Base-by-base conservation (phyloP, 2,797 vertebrate genomes). In the Hypotaenidia okinawae region DNA sequence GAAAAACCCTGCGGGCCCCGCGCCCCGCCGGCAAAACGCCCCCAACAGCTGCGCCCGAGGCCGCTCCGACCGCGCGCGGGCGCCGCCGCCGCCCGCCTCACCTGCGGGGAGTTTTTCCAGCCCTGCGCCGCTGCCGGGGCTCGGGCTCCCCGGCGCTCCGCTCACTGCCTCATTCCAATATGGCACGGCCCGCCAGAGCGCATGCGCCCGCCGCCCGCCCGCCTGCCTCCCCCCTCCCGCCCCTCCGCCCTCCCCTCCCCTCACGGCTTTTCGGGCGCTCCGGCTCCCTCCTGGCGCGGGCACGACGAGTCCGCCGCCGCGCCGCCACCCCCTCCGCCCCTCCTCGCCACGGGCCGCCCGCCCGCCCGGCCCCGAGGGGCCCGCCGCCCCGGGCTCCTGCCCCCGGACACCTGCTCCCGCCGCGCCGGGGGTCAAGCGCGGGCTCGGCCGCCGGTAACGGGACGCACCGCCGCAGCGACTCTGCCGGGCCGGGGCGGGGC, bases 151-250 rank as follows among this genome's bases (percentile, higher is more conserved):
- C 96, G 88, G 98, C 98, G 98, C 98, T 98, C 98, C 98, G 98
- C 97, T 98, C 98, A 98, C 99, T 98, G 98, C 98, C 99, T 99
- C 98, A 98, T 99, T 99, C 99, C 99, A 99, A 99, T 99, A 99
- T 99, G 99, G 99, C 99, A 98, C 98, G 98, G 98, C 97, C 83
- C 97, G 95, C 96, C 95, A 59, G 92, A 90, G 97, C 97, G 97
- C 97, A 97, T 97, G 97, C 97, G 97, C 97, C 97, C 97, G 96
- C 95, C 96, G 95, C 95, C 94, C 54, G 74, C 87, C 87, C 39
- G 75, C 86, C 75, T 63, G 30, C 68, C 59, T 41, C 77, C 64
- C 28, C 87, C 96, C 63, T 87, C 94, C 96, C 66, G 90, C 89
- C 95, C 92, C 96, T 78, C 93, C 94, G 77, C 93, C 79, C 74